Evolutionary conservation across 2,113 vertebrate species (phyloP), one percentile per base, ranked within the genome.

Genomic region (Hypomesus transpacificus): DNA sequence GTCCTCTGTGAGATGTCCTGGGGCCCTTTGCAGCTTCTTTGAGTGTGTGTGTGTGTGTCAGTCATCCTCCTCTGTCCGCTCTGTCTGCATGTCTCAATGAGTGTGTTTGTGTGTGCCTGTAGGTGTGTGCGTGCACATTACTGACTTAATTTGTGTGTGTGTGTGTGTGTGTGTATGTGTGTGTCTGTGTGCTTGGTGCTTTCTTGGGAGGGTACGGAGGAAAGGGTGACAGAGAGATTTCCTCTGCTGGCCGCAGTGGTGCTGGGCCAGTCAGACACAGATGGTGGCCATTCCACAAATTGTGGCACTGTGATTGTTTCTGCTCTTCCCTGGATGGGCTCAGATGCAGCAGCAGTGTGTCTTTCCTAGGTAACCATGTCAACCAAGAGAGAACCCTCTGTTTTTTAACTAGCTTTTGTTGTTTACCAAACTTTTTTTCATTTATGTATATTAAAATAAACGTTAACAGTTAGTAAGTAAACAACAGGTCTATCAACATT

Each of bases 11-110:
- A 58, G 57, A 73, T 75, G 69, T 73, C 68, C 78, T 63, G 71
- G 77, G 66, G 76, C 66, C 52, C 70, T 66, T 61, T 73, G 80
- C 80, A 79, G 75, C 59, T 68, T 20, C 62, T 76, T 62, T 24
- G 73, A 60, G 56, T 56, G 56, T 83, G 75, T 56, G 53, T 56
- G 53, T 56, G 16, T 18, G 53, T 18, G 53, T 56, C 53, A 18
- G 53, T 56, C 39, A 31, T 3, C 5, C 39, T 11, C 39, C 39
- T 9, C 39, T 39, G 7, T 81, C 77, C 60, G 69, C 72, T 77
- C 77, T 72, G 60, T 20, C 71, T 78, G 58, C 7, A 4, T 76
- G 53, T 56, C 16, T 56, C 7, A 18, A 20, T 56, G 63, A 80
- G 56, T 79, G 73, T 71, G 69, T 18, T 63, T 82, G 56, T 79